phyloP scores from a whole-genome alignment of 1,140 invertebrate genomes.

The Neelides sp. region DNA sequence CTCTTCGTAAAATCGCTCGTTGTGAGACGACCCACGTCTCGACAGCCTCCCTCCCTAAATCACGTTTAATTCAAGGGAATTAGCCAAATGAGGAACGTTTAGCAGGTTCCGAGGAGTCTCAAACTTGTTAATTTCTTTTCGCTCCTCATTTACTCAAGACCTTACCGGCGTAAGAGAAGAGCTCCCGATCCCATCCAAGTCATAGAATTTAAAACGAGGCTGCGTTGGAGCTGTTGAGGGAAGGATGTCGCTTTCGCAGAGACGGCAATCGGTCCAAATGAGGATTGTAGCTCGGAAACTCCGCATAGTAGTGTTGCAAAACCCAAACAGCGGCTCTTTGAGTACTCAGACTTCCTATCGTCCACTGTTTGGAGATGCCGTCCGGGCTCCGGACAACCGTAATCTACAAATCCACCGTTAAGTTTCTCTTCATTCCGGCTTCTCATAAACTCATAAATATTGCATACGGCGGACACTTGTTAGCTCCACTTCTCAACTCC shows the following conservation, averaged over 20 bases:
- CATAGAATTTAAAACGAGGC: conserved; percentile 80
- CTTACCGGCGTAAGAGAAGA: conserved; percentile 49
- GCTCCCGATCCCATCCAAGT: conserved; percentile 76
- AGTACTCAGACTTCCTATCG: conserved; percentile 81
- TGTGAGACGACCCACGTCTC: conserved; percentile 75
- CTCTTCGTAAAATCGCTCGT: conserved; percentile 94
- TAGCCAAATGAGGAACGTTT: no score
- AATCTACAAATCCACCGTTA: conserved; percentile 25
- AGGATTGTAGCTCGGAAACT: conserved; percentile 93
- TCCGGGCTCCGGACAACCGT: conserved; percentile 80
- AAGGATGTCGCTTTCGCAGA: conserved; percentile 37
- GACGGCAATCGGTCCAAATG: conserved; percentile 81
- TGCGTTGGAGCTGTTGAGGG: conserved; percentile 23
- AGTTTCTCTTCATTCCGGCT: no score
- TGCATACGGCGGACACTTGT: no score
- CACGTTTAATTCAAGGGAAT: not conserved
- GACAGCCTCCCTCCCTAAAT: conserved; percentile 27
- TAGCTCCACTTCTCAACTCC: no score
- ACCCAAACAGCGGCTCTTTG: conserved; percentile 89
- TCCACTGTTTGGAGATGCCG: conserved; percentile 56
- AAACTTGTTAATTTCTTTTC: conserved; percentile 2
- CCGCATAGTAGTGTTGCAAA: conserved; percentile 86
- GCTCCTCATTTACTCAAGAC: not conserved
- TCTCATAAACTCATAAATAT: no score
- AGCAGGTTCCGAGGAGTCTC: not conserved